Base-by-base conservation (phyloP, 2,797 vertebrate species). In the Amniataba percoides region DNA sequence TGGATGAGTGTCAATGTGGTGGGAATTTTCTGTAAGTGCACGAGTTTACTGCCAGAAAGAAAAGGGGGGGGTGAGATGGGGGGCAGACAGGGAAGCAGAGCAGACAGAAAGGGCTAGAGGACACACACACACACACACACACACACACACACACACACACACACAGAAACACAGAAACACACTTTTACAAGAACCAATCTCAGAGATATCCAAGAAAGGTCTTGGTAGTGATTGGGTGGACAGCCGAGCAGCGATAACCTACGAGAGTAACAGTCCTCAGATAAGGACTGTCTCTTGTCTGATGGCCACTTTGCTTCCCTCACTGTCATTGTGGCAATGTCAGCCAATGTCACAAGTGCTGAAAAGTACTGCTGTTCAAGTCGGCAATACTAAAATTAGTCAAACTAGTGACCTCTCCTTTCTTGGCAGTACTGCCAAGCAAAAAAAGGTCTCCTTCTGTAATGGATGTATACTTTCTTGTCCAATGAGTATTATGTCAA, bases 1-100 rank as follows among this genome's bases (percentile, higher is more conserved):
- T 90, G 93, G 89, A 91, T 90, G 85, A 90, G 86, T 92, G 88
- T 91, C 89, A 89, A 65, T 81, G 74, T 90, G 85, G 83, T 87
- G 81, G 86, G 81, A 90, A 82, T 90, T 87, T 88, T 89, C 79
- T 92, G 80, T 85, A 86, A 89, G 86, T 82, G 87, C 78, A 70
- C 59, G 31, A 78, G 82, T 90, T 89, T 87, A 85, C 78, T 89
- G 89, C 84, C 85, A 89, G 71, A 84, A 81, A 67, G 57, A 52
- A 53, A 58, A 48, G 63, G 59, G 31, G 4, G 12, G 4, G 16
- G 39, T 83, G 61, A n/a, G n/a, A n/a, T n/a, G n/a, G n/a, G 71
- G 73, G 60, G 76, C 69, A 76, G 80, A 65, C 46, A 57, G 70
- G 61, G 53, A 73, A 71, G 65, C 62, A 27, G 43, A 69, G 64